Evolutionary conservation across 2,797 vertebrate species (phyloP).

Genomic region (Garrulus glandarius): DNA sequence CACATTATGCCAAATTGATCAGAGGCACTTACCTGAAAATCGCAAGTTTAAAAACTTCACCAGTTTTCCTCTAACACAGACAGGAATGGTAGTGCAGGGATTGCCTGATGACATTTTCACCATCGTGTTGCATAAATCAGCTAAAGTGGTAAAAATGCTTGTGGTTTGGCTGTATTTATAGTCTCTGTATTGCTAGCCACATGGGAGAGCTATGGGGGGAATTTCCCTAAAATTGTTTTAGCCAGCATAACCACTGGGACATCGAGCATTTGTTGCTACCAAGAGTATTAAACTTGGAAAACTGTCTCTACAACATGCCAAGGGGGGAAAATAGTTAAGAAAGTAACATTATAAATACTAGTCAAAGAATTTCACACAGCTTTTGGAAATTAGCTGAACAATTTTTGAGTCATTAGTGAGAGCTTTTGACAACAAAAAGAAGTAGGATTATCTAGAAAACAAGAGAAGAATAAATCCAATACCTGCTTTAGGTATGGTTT

Average conservation of each 20-base stretch:
- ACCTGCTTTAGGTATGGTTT: background rate
- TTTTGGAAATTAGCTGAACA: background rate
- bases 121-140: slow-evolving; percentile 16
- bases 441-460: background rate
- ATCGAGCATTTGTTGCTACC: background rate
- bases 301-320: background rate
- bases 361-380: background rate
- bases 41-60: background rate
- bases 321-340: background rate
- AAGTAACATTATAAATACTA: background rate
- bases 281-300: slow-evolving; percentile 19
- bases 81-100: background rate
- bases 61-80: background rate
- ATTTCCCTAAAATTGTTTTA: slow-evolving; percentile 30
- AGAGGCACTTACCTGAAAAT: background rate
- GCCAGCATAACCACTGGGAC: background rate
- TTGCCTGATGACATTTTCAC: slow-evolving; percentile 27
- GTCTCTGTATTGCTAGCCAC: slow-evolving; percentile 11
- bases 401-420: background rate
- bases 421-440: background rate
- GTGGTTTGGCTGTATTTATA: slow-evolving; percentile 44
- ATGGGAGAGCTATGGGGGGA: slow-evolving; percentile 10
- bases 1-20: background rate
- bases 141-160: slow-evolving; percentile 54
- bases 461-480: background rate